Percentiles rank a stretch among this genome's conserved stretches.
These are phyloP conservation scores for Falco punctatus DNA, from an alignment of 2,113 vertebrate species.

Conservation along the genomic window DNA sequence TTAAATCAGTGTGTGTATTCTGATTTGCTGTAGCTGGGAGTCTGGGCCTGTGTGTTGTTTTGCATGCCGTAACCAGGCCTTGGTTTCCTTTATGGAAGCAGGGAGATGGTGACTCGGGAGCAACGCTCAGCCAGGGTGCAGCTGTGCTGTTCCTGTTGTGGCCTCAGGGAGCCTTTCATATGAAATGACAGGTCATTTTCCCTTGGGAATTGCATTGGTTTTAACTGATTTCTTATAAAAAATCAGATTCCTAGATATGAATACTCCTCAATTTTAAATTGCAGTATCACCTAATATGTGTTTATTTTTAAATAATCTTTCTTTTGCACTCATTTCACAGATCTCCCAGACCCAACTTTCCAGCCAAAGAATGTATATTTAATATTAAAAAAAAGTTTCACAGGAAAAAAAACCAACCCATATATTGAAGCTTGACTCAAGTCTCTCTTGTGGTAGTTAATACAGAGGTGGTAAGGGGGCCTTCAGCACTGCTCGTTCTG, in stretches of 20 bases:
- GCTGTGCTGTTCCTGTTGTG: background rate
- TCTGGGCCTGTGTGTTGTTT: background rate
- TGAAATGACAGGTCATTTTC: background rate
- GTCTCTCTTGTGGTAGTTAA: background rate
- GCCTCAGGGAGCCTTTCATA: background rate
- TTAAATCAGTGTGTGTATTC: background rate
- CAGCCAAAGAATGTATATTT: background rate
- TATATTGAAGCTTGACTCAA: background rate
- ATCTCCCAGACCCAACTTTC: background rate
- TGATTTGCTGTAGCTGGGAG: background rate
- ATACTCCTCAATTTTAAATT: background rate
- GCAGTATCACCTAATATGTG: background rate
- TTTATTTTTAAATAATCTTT: background rate
- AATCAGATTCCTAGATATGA: background rate
- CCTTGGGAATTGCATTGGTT: background rate
- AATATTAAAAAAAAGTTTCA: background rate
- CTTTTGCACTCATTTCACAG: background rate
- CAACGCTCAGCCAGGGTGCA: background rate
- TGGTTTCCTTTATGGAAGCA: background rate
- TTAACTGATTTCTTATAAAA: background rate
- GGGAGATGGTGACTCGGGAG: background rate
- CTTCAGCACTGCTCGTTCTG: background rate
- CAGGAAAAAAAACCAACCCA: background rate
- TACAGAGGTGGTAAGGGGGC: background rate
- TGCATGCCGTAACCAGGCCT: background rate